phyloP scores from a whole-genome alignment of 2,888 invertebrate genomes.

The Aphrophora alni region DNA sequence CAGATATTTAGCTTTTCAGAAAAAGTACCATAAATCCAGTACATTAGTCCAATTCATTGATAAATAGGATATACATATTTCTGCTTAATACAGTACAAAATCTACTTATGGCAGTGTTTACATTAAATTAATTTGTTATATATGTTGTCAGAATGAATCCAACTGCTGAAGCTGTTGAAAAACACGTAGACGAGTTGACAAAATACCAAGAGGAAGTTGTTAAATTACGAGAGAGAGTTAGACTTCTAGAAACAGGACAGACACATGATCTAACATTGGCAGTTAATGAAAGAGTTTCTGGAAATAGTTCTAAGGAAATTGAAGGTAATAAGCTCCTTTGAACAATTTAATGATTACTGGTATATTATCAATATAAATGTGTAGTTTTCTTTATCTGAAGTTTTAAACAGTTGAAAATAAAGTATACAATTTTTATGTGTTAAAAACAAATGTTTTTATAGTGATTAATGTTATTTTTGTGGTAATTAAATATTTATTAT shows the following conservation, averaged over 20 bases:
- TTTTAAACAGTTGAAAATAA: no score
- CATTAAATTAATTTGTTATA: background rate
- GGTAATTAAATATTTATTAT: no score
- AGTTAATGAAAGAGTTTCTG: conserved; percentile 52
- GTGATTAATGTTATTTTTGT: no score
- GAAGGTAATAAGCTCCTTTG: conserved; percentile 51
- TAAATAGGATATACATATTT: no score
- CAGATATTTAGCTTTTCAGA: no score
- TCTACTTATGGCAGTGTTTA: no score
- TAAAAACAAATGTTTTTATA: no score
- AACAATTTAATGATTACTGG: background rate
- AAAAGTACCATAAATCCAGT: no score
- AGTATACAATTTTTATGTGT: no score
- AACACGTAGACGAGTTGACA: conserved; percentile 70
- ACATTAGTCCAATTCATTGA: no score
- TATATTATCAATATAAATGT: background rate
- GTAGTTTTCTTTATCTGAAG: no score
- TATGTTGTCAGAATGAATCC: conserved; percentile 70
- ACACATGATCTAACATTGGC: conserved; percentile 54
- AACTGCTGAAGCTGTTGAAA: conserved; percentile 69
- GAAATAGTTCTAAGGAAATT: conserved; percentile 50
- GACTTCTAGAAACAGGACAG: conserved; percentile 55
- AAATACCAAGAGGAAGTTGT: conserved; percentile 73
- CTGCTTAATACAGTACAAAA: no score
- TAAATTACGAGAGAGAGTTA: conserved; percentile 53